Base-by-base conservation (phyloP, 2,113 vertebrate genomes). In the Ophthalmolycus amberensis region DNA sequence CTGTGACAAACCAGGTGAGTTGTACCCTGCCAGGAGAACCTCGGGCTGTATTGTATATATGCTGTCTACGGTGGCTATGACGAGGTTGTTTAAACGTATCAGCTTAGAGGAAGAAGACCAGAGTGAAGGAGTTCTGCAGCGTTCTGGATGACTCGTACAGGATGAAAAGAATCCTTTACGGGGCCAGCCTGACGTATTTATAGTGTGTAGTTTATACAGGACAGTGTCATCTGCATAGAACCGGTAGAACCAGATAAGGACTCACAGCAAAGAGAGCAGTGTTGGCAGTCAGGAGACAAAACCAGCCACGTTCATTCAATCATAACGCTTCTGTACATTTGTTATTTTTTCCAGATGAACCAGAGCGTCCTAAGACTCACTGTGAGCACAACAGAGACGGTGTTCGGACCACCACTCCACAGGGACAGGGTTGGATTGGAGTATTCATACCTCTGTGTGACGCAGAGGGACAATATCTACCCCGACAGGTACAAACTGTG, bases 391-490 rank as follows among this genome's bases (percentile, higher is more conserved):
- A 95, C 86, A 92, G 75, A 68, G 89, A 89, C 58, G 42, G 66
- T 3, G 77, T 88, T 0, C 83, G 86, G 71, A 85, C 81, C 34
- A 66, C 87, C 14, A 58, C 77, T 15, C 76, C 89, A 18, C 76
- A 87, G 38, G 89, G 85, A 9, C 27, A 40, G 3, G 71, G 82
- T 34, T 0, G 67, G 0, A 0, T 52, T 0, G 93, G 92, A 22
- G 74, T 71, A 32, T 95, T 94, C 10, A 22, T 95, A 1, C 95
- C 96, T 2, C 95, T 96, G 67, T 97, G 96, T 0, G 95, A 96
- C 0, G 90, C 91, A 1, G 75, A 92, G 5, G 96, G 96, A 1
- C 79, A 88, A 34, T 96, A 95, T 80, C 71, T 52, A 52, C 93
- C 96, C 0, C 86, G 93, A 44, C 86, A 88, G 86, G 86, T 83